These are phyloP conservation scores for Archivesica marissinica DNA, from an alignment of 1,140 invertebrate species.

Conservation along the genomic window DNA sequence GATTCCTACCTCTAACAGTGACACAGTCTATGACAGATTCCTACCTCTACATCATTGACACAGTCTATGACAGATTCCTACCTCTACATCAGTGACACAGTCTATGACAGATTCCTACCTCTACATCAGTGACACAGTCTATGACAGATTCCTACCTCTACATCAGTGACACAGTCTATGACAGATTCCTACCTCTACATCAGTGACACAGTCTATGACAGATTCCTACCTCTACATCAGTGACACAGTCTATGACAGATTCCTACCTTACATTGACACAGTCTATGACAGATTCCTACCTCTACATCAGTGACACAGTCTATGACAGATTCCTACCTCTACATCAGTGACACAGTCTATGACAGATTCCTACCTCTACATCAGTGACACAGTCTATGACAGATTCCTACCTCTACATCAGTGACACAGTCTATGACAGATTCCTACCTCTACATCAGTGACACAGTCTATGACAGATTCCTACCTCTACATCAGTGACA, in stretches of 20 bases:
- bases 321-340: conserved; percentile 74
- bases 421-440: conserved; percentile 76
- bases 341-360: conserved; percentile 75
- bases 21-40: conserved; percentile 76
- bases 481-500: conserved; percentile 74
- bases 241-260: conserved; percentile 77
- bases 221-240: conserved; percentile 71
- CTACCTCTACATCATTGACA: conserved; percentile 74
- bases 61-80: conserved; percentile 74
- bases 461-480: conserved; percentile 76
- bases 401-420: conserved; percentile 70
- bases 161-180: conserved; percentile 74
- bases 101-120: conserved; percentile 75
- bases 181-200: conserved; percentile 73
- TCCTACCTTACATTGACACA: too few species aligned
- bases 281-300: conserved; percentile 67
- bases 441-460: conserved; percentile 69
- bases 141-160: conserved; percentile 75
- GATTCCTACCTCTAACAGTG: conserved; percentile 70
- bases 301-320: conserved; percentile 73
- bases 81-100: conserved; percentile 74
- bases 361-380: conserved; percentile 72
- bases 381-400: conserved; percentile 76
- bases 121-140: conserved; percentile 71
- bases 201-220: conserved; percentile 75